Percentiles rank a stretch among this genome's conserved stretches.
phyloP scores from a whole-genome alignment of 1,140 invertebrate genomes.

The Pseudomyrmex concolor region DNA sequence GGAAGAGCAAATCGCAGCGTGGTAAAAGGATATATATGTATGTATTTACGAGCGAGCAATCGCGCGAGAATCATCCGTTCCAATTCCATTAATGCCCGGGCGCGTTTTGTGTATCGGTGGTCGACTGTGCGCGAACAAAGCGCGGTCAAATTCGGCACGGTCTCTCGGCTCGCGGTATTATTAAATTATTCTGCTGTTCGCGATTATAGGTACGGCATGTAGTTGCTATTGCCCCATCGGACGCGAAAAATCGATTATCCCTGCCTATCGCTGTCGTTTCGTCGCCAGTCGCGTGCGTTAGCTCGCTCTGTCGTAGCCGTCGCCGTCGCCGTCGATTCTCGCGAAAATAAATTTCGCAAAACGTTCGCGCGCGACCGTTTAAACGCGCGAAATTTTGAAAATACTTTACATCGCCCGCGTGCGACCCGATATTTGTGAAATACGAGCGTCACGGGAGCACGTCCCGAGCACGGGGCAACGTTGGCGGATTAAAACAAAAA shows the following conservation, averaged over 20 bases:
- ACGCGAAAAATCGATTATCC: slow-evolving; percentile 60
- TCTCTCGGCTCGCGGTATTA: slow-evolving; percentile 43
- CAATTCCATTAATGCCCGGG: slow-evolving; percentile 62
- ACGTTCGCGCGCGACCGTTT: slow-evolving; percentile 43
- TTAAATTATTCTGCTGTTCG: slow-evolving; percentile 66
- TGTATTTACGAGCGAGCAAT: neutral
- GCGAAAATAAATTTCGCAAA: slow-evolving; percentile 67
- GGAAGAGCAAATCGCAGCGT: slow-evolving; percentile 37
- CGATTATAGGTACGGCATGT: slow-evolving; percentile 63
- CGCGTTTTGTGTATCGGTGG: slow-evolving; percentile 20
- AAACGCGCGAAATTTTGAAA: slow-evolving; percentile 62
- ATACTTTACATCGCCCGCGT: slow-evolving; percentile 68
- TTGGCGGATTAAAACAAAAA: slow-evolving; percentile 44
- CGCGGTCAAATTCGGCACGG: slow-evolving; percentile 46
- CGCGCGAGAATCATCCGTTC: slow-evolving; percentile 61
- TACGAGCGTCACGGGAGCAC: slow-evolving; percentile 66
- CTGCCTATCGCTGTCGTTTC: slow-evolving; percentile 10
- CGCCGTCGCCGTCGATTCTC: slow-evolving; percentile 19
- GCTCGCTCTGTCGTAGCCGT: neutral
- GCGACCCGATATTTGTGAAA: slow-evolving; percentile 73
- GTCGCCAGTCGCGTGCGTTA: slow-evolving; percentile 24
- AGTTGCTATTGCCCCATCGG: slow-evolving; percentile 37
- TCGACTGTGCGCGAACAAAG: slow-evolving; percentile 11
- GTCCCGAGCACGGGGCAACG: neutral
- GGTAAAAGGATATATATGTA: neutral